Evolutionary conservation across 2,797 vertebrate species (phyloP), one percentile per base, ranked within the genome.

Genomic region (Pipistrellus kuhlii): DNA sequence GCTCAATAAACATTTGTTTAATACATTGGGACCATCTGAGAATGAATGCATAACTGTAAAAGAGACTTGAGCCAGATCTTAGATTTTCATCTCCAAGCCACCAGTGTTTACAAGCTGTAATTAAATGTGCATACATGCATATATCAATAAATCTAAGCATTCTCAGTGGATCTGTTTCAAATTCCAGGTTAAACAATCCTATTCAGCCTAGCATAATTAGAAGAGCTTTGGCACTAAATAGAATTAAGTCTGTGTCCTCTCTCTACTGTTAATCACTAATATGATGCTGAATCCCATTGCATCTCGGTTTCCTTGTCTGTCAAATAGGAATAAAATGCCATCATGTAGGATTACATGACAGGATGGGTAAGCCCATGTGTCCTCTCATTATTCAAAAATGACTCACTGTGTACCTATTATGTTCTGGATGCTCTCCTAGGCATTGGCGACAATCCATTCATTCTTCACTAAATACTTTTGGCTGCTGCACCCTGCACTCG

Each of bases 61-160:
- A 64, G 71, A 77, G 38, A 89, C 27, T 48, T 68, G 23, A 55
- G 66, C 14, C 25, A 87, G 51, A 48, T 78, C 41, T 53, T 68
- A 48, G 46, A 38, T 76, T 64, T 68, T 76, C 82, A 57, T 68
- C 66, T 91, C 44, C 35, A 62, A 91, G 25, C 46, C 15, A 25
- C 71, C 71, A 25, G 20, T 82, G n/a, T 95, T 91, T 90, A 90
- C 20, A 95, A 94, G 77, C 23, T 82, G 14, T 95, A 93, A 95
- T 93, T 91, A 94, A 95, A 91, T 13, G 44, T 80, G 30, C 62
- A 5, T n/a, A 62, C 35, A 48, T 7, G 25, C 75, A 51, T 32
- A 21, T 69, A 59, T 71, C 93, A 87, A 48, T 91, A 95, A 91
- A 93, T 95, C 83, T 92, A 48, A 53, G 15, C 32, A 2, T 82